These are phyloP conservation scores for Drosophila obscura DNA, from an alignment of 1,140 invertebrate genomes.

Conservation along the genomic window DNA sequence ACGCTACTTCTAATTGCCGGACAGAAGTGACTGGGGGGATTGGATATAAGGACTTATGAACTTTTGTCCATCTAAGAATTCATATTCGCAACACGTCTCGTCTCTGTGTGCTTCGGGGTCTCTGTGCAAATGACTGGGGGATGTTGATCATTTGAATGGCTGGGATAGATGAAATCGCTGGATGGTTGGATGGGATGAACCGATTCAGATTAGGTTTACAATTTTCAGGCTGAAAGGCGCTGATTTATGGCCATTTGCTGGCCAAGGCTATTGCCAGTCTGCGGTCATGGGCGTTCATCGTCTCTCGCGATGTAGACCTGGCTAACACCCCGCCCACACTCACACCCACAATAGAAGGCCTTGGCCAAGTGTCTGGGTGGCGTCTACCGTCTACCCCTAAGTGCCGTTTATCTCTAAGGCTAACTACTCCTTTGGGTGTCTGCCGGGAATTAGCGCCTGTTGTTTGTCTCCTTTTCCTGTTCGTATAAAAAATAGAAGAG, in stretches of 20 bases:
- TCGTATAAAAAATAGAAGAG: background rate
- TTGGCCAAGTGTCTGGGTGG: conserved; percentile 41
- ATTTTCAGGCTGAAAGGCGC: conserved; percentile 43
- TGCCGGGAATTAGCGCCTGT: conserved; percentile 59
- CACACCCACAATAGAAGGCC: conserved; percentile 37
- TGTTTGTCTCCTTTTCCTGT: conserved; percentile 30
- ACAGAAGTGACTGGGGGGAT: conserved; percentile 1
- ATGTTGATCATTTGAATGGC: conserved; percentile 6
- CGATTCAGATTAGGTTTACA: conserved; percentile 51
- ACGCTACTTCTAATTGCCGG: conserved; percentile 44
- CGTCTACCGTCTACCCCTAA: conserved; percentile 36
- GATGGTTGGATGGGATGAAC: conserved; percentile 3
- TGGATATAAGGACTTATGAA: conserved; percentile 25
- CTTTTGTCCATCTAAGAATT: conserved; percentile 21
- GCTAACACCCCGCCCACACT: background rate
- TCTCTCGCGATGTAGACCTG: conserved; percentile 38
- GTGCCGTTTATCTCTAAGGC: conserved; percentile 66
- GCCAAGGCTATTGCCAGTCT: conserved; percentile 43
- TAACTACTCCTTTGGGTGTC: conserved; percentile 80
- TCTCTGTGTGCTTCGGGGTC: no score
- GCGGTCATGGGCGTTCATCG: conserved; percentile 50
- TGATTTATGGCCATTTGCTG: conserved; percentile 58
- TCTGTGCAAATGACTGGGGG: no score
- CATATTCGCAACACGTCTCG: conserved; percentile 41
- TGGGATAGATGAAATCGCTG: conserved; percentile 1